Conservation (phyloP, 1,140 invertebrate genomes). For the Drosophila funebris region DNA sequence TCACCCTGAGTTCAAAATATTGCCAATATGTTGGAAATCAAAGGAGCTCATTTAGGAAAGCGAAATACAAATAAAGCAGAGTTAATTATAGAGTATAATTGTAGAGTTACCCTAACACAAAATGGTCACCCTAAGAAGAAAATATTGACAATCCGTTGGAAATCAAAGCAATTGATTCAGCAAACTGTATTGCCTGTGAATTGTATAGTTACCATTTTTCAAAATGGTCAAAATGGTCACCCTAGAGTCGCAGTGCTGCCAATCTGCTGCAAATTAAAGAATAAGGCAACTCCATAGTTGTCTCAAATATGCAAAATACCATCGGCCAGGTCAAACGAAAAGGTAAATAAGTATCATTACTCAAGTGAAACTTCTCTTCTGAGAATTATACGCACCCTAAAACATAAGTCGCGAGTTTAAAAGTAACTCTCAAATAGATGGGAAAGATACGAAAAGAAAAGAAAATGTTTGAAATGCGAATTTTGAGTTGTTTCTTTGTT, state of each 20-base stretch:
- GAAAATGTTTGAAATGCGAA: conserved; percentile 29
- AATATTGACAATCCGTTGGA: too few relatives aligned
- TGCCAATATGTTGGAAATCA: too few relatives aligned
- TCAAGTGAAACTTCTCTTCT: background rate
- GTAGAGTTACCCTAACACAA: background rate
- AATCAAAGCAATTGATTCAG: too few relatives aligned
- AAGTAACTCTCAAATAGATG: conserved; percentile 20
- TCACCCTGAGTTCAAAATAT: too few relatives aligned
- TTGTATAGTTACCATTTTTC: too few relatives aligned
- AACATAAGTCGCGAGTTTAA: conserved; percentile 13
- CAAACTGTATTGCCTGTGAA: too few relatives aligned
- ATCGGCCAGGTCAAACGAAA: background rate
- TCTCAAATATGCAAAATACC: background rate
- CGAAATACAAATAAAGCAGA: background rate
- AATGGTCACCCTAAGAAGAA: background rate
- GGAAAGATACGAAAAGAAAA: conserved; percentile 1
- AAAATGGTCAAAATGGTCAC: too few relatives aligned
- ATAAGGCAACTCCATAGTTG: background rate
- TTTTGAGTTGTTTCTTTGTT: conserved; percentile 35
- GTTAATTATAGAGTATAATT: too few relatives aligned
- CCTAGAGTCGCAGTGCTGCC: background rate
- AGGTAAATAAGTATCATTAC: conserved; percentile 3
- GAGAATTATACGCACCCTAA: background rate
- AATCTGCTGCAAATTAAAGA: background rate
- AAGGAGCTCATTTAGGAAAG: too few relatives aligned